Conservation (phyloP, 2,888 invertebrate species). For the Spicauda simplicius region DNA sequence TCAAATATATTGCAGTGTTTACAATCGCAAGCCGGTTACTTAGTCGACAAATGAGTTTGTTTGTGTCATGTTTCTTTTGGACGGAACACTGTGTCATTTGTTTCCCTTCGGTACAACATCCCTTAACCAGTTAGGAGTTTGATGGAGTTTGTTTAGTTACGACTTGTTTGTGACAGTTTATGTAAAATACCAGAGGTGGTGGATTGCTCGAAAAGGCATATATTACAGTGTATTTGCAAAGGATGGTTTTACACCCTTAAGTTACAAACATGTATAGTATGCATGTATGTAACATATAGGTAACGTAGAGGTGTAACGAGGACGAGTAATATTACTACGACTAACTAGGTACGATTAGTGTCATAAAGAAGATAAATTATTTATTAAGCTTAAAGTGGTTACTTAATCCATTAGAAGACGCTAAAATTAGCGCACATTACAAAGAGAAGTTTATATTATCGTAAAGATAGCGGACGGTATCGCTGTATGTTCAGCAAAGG, state of each 20-base stretch:
- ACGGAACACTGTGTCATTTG: slow-evolving; percentile 5
- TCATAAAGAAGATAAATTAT: too few species aligned
- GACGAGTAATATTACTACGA: too few species aligned
- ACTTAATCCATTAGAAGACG: neutral
- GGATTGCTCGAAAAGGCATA: neutral
- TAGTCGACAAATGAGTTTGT: slow-evolving; percentile 1
- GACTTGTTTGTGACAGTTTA: slow-evolving; percentile 2
- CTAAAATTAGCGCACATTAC: slow-evolving; percentile 1
- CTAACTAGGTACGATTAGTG: too few species aligned
- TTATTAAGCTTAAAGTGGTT: neutral
- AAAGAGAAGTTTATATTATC: neutral
- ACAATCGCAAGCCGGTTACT: slow-evolving; percentile 51
- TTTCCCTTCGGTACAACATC: neutral
- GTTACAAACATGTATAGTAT: too few species aligned
- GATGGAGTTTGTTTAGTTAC: neutral
- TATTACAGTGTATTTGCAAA: too few species aligned
- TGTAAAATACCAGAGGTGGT: neutral
- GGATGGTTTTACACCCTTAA: too few species aligned
- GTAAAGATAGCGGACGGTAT: slow-evolving; percentile 13
- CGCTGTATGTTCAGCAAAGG: slow-evolving; percentile 5
- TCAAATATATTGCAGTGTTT: slow-evolving; percentile 66
- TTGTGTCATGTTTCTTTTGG: slow-evolving; percentile 10
- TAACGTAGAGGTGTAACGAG: too few species aligned
- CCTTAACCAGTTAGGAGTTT: neutral
- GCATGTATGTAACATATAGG: too few species aligned